Conservation (phyloP, 2,888 invertebrate species). For the Crepidodera aurea region DNA sequence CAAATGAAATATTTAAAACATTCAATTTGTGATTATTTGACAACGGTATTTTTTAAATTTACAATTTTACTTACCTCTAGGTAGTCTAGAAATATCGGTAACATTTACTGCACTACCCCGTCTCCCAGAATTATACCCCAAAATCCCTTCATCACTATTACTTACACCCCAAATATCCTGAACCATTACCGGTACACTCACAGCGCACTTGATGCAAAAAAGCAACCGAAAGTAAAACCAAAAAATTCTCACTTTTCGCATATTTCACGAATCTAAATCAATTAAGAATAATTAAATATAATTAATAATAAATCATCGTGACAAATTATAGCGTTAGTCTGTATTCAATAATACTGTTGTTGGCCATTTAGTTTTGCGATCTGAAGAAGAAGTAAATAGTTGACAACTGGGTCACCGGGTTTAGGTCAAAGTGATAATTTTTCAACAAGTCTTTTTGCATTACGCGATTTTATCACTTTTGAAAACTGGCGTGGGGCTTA, state of each 20-base stretch:
- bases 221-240: conserved; percentile 8
- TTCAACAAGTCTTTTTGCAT: no score
- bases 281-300: not conserved
- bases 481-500: no score
- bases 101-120: not conserved
- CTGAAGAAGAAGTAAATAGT: conserved; percentile 1
- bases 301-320: not conserved
- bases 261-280: conserved; percentile 6
- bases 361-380: not conserved
- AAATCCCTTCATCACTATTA: conserved; percentile 13
- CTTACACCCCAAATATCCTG: conserved; percentile 50
- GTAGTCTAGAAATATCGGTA: conserved; percentile 37
- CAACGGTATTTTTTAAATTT: not conserved
- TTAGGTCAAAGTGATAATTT: conserved; percentile 18
- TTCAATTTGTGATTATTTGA: not conserved
- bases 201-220: conserved; percentile 13
- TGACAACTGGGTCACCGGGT: conserved; percentile 25
- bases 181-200: conserved; percentile 26
- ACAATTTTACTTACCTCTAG: conserved; percentile 47
- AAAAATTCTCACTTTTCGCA: conserved; percentile 23
- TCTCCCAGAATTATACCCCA: conserved; percentile 7
- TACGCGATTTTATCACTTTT: no score
- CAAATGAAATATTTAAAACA: not conserved
- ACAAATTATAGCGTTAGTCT: not conserved
- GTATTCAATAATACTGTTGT: not conserved